Conservation (phyloP, 1,140 invertebrate species). For the Dolichoris vasculosae region DNA sequence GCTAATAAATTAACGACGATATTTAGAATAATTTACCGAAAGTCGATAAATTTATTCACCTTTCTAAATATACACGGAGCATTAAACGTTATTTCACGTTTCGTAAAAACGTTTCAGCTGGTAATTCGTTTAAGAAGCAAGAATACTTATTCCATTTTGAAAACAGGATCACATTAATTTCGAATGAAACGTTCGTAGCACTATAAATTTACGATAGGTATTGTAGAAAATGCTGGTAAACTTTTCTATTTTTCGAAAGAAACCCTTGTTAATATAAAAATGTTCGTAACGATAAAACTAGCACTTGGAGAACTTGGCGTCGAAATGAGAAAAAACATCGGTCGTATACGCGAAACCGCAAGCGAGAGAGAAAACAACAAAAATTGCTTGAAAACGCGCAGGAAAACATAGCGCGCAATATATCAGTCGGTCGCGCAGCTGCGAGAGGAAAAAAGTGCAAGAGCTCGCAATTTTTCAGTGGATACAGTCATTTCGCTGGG, state of each 20-base stretch:
- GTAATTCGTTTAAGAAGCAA: background rate
- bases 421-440: slow-evolving; percentile 35
- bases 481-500: slow-evolving; percentile 7
- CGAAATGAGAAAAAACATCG: background rate
- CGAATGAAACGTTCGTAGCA: too few relatives aligned
- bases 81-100: too few relatives aligned
- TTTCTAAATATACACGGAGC: too few relatives aligned
- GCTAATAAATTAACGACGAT: too few relatives aligned
- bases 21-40: too few relatives aligned
- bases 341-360: background rate
- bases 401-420: background rate
- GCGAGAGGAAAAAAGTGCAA: slow-evolving; percentile 41
- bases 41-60: too few relatives aligned
- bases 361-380: background rate
- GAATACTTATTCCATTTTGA: background rate
- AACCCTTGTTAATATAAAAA: slow-evolving; percentile 17
- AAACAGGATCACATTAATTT: too few relatives aligned
- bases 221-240: background rate
- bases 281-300: background rate
- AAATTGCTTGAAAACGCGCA: slow-evolving; percentile 42
- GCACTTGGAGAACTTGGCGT: background rate
- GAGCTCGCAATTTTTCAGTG: slow-evolving; percentile 43
- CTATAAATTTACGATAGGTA: background rate
- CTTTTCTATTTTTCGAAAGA: background rate
- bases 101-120: too few relatives aligned